phyloP scores from a whole-genome alignment of 1,140 invertebrate species.

The Brachystomella parvula region DNA sequence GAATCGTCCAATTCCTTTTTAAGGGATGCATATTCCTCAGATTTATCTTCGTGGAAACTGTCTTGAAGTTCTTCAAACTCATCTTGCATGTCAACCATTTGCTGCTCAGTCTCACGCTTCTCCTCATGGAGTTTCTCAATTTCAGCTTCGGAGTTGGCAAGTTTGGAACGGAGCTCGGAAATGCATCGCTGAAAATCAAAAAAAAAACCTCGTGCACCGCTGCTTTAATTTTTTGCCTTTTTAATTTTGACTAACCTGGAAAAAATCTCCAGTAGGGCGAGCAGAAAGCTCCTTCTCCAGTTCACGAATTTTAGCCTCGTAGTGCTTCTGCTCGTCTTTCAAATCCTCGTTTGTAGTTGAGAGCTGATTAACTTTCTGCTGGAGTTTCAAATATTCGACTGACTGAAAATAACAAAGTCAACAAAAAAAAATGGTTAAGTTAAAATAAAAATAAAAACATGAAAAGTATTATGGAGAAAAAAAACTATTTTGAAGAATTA shows the following conservation, averaged over 20 bases:
- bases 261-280: conserved; percentile 33
- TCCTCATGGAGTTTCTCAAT: conserved; percentile 92
- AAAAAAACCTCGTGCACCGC: conserved; percentile 13
- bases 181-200: conserved; percentile 47
- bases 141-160: conserved; percentile 73
- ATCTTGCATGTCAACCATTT: conserved; percentile 83
- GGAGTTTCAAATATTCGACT: conserved; percentile 52
- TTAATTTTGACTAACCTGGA: conserved; percentile 23
- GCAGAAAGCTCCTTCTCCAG: conserved; percentile 58
- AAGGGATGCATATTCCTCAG: conserved; percentile 89
- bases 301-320: conserved; percentile 60
- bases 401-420: conserved; percentile 27
- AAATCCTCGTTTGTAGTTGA: conserved; percentile 68
- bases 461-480: not conserved
- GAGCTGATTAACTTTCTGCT: conserved; percentile 74
- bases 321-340: conserved; percentile 69
- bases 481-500: too few relatives aligned
- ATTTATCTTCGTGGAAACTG: conserved; percentile 93
- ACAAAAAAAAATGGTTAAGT: conserved; percentile 11
- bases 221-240: too few relatives aligned
- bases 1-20: conserved; percentile 87
- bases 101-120: conserved; percentile 90
- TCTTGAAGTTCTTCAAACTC: conserved; percentile 98
- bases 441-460: not conserved
- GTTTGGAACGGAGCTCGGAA: conserved; percentile 58